Percentiles rank a stretch among this genome's conserved stretches.
Conservation (phyloP, 1,140 invertebrate species). For the Steinernema feltiae region DNA sequence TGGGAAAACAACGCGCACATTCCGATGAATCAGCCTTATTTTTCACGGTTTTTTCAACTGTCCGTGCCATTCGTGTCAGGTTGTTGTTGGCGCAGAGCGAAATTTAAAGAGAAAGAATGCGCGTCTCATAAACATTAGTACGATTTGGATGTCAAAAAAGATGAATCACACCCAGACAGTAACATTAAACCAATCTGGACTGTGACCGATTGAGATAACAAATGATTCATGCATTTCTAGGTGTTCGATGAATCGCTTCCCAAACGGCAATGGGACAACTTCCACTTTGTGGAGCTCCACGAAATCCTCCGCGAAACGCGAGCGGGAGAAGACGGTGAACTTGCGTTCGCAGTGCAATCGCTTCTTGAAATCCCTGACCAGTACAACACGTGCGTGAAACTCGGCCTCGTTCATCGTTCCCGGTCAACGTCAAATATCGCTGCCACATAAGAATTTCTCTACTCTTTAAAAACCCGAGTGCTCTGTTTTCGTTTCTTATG, state of each 20-base stretch:
- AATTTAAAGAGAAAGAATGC: too few species aligned
- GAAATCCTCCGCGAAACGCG: constrained; percentile 45
- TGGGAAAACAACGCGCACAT: too few species aligned
- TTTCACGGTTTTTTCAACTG: too few species aligned
- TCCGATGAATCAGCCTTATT: too few species aligned
- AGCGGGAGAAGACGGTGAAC: constrained; percentile 37
- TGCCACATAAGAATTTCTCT: background rate
- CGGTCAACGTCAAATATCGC: background rate
- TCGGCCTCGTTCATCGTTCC: background rate
- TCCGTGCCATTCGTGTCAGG: too few species aligned
- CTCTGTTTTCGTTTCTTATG: background rate
- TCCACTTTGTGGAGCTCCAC: constrained; percentile 64
- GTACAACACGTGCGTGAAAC: constrained; percentile 23
- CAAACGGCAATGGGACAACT: constrained; percentile 63
- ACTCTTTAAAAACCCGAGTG: background rate
- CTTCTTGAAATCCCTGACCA: constrained; percentile 55
- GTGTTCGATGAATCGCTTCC: constrained; percentile 63
- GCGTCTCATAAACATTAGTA: too few species aligned
- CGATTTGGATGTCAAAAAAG: too few species aligned
- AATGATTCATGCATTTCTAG: constrained; percentile 26
- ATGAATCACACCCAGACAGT: too few species aligned
- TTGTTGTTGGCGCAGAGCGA: too few species aligned
- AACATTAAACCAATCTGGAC: too few species aligned
- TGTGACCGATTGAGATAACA: too few species aligned
- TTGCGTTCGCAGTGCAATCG: constrained; percentile 55